Percentiles rank a stretch among this genome's conserved stretches.
Conservation (phyloP, 2,113 vertebrate genomes). For the Apistogramma diplotaenia region DNA sequence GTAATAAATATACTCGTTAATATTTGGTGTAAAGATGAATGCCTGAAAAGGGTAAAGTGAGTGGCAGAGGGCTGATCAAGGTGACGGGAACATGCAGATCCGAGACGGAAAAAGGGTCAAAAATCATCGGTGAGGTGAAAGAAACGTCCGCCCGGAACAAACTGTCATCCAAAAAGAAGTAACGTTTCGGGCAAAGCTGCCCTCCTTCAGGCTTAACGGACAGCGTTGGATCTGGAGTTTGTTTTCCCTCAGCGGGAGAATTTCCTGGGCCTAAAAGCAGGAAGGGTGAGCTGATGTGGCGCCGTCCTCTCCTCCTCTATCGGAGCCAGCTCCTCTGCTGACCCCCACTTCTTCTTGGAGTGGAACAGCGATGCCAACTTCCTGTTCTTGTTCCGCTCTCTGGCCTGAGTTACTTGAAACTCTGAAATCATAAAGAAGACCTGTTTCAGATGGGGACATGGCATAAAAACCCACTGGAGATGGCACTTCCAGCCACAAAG, state of each 20-base stretch:
- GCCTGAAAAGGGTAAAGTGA: neutral
- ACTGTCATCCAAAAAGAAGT: too few relatives aligned
- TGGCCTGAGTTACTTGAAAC: conserved; percentile 68
- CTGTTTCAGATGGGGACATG: neutral
- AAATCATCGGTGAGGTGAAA: too few relatives aligned
- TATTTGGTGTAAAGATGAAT: neutral
- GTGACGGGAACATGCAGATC: too few relatives aligned
- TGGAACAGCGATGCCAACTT: conserved; percentile 76
- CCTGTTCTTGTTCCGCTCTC: conserved; percentile 73
- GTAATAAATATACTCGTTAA: neutral
- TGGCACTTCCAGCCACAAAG: too few relatives aligned
- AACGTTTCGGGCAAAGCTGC: too few relatives aligned
- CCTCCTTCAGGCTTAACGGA: too few relatives aligned
- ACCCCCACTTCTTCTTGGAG: conserved; percentile 76
- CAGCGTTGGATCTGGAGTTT: neutral
- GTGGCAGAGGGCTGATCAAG: too few relatives aligned
- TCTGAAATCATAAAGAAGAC: conserved; percentile 43
- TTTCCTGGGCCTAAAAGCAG: conserved; percentile 59
- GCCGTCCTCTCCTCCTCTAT: conserved; percentile 60
- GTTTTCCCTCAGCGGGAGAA: conserved; percentile 65
- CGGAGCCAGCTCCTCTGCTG: conserved; percentile 68
- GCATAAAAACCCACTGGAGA: neutral
- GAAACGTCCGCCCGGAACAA: too few relatives aligned
- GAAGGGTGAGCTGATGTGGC: conserved; percentile 44
- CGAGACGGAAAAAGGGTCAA: too few relatives aligned